Base-by-base conservation (phyloP, 2,797 vertebrate species). In the Neosilurus mollespiculum region DNA sequence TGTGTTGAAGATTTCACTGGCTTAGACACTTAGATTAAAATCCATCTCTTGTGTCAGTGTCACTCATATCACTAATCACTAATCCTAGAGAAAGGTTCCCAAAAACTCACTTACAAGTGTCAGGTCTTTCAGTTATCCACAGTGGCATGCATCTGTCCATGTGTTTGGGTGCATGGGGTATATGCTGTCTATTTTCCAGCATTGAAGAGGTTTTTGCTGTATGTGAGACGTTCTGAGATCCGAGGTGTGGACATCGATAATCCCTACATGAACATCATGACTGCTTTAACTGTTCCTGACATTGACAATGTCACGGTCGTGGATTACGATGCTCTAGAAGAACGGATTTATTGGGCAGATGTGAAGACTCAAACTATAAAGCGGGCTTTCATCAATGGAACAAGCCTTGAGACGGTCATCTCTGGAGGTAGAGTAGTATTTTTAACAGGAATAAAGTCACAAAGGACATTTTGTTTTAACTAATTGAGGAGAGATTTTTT, bases 211-310 rank as follows among this genome's bases (percentile, higher is more conserved):
- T 99, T 99, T 91, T 95, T 99, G 54, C 93, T 99, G 51, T 99
- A 99, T 65, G 97, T 96, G 77, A 95, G 98, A 2, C 96, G 85
- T 24, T 98, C 97, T 18, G 98, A 99, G 93, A 99, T 99, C 89
- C 96, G 98, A 73, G 98, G 98, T 0, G 98, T 99, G 89, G 97
- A 98, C 88, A 96, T 98, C n/a, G 98, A 99, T 78, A 96, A 98
- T 90, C 98, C 98, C 0, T 99, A 99, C 85, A 96, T 98, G 94
- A 99, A 99, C 86, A 97, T 98, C 89, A 99, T 99, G 94, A 99
- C 97, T 3, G 97, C 98, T 1, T 96, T 99, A 75, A 99, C 98
- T 0, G 96, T 98, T 71, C 98, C 98, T 8, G 97, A 99, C 90
- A 98, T 99, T 11, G 98, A 99, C 87, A 96, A 99, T 84, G 98